Evolutionary conservation across 2,888 invertebrate genomes (phyloP).

Genomic region (Caenorhabditis doughertyi): DNA sequence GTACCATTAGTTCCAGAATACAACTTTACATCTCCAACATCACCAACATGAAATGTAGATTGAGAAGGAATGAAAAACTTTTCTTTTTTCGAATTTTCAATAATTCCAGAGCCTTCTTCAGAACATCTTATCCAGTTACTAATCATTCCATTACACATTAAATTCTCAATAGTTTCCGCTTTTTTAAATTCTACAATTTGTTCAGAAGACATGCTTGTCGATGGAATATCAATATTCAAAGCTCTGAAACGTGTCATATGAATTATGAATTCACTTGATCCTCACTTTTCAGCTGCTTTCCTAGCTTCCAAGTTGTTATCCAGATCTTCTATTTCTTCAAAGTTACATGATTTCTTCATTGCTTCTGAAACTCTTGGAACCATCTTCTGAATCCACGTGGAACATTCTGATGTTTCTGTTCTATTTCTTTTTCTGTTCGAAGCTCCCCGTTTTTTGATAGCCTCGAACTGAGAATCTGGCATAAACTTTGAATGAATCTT

Average conservation of each 20-base stretch:
- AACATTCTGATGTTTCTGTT: conserved; percentile 16
- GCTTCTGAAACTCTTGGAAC: conserved; percentile 2
- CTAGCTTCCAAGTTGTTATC: conserved; percentile 66
- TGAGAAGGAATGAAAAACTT: conserved; percentile 54
- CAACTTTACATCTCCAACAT: conserved; percentile 43
- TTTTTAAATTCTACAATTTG: conserved; percentile 23
- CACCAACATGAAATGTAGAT: conserved; percentile 61
- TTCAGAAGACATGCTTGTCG: conserved; percentile 12
- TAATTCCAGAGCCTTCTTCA: not conserved
- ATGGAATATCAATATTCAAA: not conserved
- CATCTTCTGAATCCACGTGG: conserved; percentile 10
- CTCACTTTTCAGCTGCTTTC: conserved; percentile 46
- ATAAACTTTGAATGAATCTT: conserved; percentile 70
- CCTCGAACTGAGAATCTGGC: conserved; percentile 71
- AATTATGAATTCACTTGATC: not conserved
- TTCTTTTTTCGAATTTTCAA: conserved; percentile 10
- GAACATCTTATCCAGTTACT: conserved; percentile 43
- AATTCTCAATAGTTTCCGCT: not conserved
- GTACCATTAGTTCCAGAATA: conserved; percentile 44
- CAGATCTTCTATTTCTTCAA: conserved; percentile 2
- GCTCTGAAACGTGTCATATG: conserved; percentile 18
- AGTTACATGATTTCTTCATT: conserved; percentile 10
- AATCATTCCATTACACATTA: conserved; percentile 40
- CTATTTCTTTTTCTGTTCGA: conserved; percentile 9
- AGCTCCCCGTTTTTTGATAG: conserved; percentile 51